Evolutionary conservation across 2,113 vertebrate species (phyloP), one percentile per base, ranked within the genome.

Genomic region (Cephalopterus ornatus): DNA sequence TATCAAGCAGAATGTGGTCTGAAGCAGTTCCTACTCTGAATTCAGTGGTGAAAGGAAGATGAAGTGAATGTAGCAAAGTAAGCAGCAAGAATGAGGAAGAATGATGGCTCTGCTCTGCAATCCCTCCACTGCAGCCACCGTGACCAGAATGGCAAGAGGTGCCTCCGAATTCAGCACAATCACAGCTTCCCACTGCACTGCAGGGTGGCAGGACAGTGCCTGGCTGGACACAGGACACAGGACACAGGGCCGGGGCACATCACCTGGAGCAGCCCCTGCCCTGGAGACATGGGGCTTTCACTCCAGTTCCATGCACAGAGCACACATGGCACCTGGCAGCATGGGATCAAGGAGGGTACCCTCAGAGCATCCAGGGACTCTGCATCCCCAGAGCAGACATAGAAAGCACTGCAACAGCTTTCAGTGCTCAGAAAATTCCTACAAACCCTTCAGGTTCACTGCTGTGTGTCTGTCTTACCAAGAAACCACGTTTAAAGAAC

Each of bases 271-370:
- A 49, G 52, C 20, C 75, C 16, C 4, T 3, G n/a, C 70, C 26
- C 47, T 11, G 16, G 26, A 39, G 58, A 9, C 63, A 22, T 0
- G 0, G 58, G 71, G 42, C 20, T 49, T 42, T 30, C 28, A 22
- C 56, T 62, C 5, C 67, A 26, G 1, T 5, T 14, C 23, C 6
- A 9, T 0, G 5, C 44, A 4, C 1, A 9, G 4, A 53, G 70
- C 27, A 9, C 8, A 4, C 21, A 41, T 3, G 5, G 37, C 53
- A 56, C 50, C 12, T 41, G 19, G 14, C 52, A 68, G 3, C 58
- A 5, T 5, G 0, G 1, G 5, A 9, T 2, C 53, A 37, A 42
- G 62, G 23, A 52, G 15, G 5, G 13, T 2, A 1, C 4, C 19
- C 61, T 39, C 13, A 17, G 39, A 27, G 26, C 59, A 62, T 28